A percentile compares a stretch with the other conserved stretches of the same genome.
Evolutionary conservation across 1,140 invertebrate species (phyloP).

Genomic region (Pseudomyrmex gracilis): DNA sequence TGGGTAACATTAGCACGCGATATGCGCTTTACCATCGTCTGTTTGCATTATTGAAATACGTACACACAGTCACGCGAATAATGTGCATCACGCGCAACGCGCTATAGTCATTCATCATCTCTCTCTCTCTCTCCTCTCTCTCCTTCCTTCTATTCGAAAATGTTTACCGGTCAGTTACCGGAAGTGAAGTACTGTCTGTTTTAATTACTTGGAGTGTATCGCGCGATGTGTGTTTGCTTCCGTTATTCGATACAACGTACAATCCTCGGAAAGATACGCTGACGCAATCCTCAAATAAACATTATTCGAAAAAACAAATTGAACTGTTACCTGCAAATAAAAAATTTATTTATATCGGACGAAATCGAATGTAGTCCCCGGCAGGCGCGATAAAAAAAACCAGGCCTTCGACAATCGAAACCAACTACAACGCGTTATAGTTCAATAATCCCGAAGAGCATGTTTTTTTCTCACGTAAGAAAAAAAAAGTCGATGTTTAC

Average conservation of each 20-base stretch:
- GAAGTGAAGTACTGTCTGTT: no score
- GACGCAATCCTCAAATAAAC: no score
- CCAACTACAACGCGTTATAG: slow-evolving; percentile 6
- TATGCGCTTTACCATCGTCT: not conserved
- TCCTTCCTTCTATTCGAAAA: no score
- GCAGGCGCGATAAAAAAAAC: not conserved
- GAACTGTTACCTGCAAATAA: no score
- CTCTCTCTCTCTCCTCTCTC: no score
- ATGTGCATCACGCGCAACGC: slow-evolving; percentile 4
- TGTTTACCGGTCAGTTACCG: no score
- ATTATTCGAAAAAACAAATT: no score
- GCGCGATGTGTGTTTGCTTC: not conserved
- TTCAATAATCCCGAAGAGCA: slow-evolving; percentile 9
- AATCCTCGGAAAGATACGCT: no score
- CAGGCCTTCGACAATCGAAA: not conserved
- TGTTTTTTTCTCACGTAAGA: not conserved
- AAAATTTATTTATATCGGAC: not conserved
- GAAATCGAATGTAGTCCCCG: not conserved
- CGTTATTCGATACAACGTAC: not conserved
- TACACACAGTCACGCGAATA: slow-evolving; percentile 23
- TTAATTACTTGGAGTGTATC: not conserved
- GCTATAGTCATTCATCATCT: slow-evolving; percentile 8
- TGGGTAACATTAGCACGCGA: slow-evolving; percentile 53
- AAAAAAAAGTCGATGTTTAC: slow-evolving; percentile 38
- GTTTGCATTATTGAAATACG: slow-evolving; percentile 23